A percentile compares a stretch with the other conserved stretches of the same genome.
Conservation (phyloP, 2,113 vertebrate species). For the Hydrolagus affinis region DNA sequence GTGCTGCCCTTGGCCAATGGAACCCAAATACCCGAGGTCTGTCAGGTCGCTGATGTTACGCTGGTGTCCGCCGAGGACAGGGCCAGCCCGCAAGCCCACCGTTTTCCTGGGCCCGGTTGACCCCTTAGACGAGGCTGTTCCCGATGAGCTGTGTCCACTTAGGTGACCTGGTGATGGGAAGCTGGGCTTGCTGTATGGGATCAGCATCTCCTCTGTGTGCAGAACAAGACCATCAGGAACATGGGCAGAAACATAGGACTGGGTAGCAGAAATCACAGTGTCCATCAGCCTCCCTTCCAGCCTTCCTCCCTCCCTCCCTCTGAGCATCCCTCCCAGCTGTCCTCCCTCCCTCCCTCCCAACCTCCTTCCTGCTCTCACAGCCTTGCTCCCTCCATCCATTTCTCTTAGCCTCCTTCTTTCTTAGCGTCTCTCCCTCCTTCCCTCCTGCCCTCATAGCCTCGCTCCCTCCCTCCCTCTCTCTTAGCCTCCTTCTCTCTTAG, state of each 20-base stretch:
- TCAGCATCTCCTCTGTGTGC: constrained; percentile 74
- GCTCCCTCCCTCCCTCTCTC: no score
- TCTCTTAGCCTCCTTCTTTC: no score
- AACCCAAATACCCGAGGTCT: constrained; percentile 75
- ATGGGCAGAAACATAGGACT: constrained; percentile 34
- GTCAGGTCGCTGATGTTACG: constrained; percentile 76
- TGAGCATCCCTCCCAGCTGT: no score
- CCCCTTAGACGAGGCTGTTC: constrained; percentile 92
- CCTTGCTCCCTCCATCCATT: no score
- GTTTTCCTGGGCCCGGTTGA: constrained; percentile 89
- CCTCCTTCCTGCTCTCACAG: no score
- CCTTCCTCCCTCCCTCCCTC: no score
- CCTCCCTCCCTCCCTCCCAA: no score
- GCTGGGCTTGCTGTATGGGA: constrained; percentile 89
- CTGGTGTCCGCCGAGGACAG: constrained; percentile 64
- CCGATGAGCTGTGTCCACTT: constrained; percentile 81
- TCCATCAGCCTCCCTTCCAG: no score
- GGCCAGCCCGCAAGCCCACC: constrained; percentile 56
- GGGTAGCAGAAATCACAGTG: neutral
- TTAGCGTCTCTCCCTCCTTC: no score
- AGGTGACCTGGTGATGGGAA: constrained; percentile 81
- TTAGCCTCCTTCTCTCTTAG: no score
- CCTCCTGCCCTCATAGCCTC: no score
- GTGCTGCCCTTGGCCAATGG: constrained; percentile 85
- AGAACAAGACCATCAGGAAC: no score